phyloP scores from a whole-genome alignment of 2,113 vertebrate species.

The Mohoua ochrocephala region DNA sequence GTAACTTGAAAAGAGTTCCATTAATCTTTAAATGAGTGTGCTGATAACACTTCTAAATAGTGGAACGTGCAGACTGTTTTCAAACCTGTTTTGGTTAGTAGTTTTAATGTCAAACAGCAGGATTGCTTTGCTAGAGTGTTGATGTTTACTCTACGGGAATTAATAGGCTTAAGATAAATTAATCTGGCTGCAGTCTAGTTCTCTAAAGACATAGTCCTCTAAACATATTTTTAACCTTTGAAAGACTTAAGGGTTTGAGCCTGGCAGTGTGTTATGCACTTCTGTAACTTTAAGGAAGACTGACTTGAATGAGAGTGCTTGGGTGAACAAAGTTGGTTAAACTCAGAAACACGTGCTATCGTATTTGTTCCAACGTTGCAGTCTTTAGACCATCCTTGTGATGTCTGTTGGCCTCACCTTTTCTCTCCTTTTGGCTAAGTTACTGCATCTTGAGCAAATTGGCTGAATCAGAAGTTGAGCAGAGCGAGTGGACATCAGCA shows the following conservation, averaged over 20 bases:
- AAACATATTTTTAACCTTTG: not conserved
- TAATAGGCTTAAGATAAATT: conserved; percentile 22
- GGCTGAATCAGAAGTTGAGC: not conserved
- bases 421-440: not conserved
- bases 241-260: not conserved
- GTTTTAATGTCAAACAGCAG: not conserved
- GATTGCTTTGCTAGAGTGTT: not conserved
- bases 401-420: not conserved
- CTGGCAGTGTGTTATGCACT: not conserved
- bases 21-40: not conserved
- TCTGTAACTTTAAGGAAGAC: not conserved
- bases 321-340: not conserved
- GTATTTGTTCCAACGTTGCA: not conserved
- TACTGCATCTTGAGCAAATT: not conserved
- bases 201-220: not conserved
- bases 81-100: not conserved
- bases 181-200: not conserved
- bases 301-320: not conserved
- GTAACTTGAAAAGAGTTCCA: not conserved
- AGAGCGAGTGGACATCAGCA: not conserved
- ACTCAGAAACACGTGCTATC: not conserved
- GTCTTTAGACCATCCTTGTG: not conserved
- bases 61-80: not conserved
- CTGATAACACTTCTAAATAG: not conserved
- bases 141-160: conserved; percentile 15